Evolutionary conservation across 2,113 vertebrate species (phyloP).

Genomic region (Onychostruthus taczanowskii): DNA sequence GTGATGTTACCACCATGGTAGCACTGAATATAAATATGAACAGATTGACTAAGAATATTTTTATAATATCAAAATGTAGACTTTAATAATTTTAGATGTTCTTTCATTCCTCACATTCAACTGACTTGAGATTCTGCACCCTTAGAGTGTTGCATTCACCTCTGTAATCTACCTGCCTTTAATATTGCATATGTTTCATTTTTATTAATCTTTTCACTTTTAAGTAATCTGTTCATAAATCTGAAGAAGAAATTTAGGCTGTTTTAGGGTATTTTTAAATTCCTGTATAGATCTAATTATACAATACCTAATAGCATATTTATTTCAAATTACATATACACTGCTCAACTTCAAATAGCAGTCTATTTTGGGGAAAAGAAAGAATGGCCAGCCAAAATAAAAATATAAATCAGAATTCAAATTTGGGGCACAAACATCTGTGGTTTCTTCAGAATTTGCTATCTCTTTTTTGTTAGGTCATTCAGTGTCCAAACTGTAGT

Average conservation of each 20-base stretch:
- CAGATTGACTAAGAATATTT: constrained; percentile 7
- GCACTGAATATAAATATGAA: neutral
- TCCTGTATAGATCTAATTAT: neutral
- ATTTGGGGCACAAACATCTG: neutral
- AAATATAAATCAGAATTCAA: neutral
- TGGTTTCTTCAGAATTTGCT: neutral
- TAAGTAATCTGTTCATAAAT: neutral
- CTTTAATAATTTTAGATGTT: neutral
- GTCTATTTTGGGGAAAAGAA: neutral
- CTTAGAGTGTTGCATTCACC: neutral
- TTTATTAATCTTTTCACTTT: neutral
- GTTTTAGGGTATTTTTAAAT: neutral
- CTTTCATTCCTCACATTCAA: neutral
- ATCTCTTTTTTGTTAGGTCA: neutral
- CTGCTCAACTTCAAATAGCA: neutral
- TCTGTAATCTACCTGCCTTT: neutral
- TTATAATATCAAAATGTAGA: neutral
- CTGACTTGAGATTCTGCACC: neutral
- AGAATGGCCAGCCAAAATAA: neutral
- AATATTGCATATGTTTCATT: neutral
- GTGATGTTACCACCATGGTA: neutral
- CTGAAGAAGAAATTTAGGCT: neutral
- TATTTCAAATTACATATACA: neutral
- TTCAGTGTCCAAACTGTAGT: neutral
- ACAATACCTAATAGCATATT: neutral